These are phyloP conservation scores for Molossus alvarezi DNA, from an alignment of 2,797 vertebrate species.

Conservation along the genomic window DNA sequence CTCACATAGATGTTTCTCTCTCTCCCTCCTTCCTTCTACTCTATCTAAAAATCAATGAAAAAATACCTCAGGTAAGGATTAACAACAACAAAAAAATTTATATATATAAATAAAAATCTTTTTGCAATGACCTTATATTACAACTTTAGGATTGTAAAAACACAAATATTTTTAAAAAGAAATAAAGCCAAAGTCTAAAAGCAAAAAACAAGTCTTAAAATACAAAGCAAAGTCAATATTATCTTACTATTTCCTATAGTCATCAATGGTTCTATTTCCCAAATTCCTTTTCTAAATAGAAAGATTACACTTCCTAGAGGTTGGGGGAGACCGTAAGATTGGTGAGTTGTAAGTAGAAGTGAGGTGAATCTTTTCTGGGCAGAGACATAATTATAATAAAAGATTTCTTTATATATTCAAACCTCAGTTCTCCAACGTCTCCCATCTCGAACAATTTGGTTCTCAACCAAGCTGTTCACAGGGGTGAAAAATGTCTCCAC, in stretches of 20 bases:
- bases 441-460: no score
- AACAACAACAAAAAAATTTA: no score
- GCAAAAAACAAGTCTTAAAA: conserved; percentile 60
- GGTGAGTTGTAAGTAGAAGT: conserved; percentile 1
- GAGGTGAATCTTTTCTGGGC: conserved; percentile 24
- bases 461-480: no score
- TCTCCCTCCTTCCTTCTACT: no score
- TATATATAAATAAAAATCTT: not conserved
- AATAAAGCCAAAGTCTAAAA: conserved; percentile 46
- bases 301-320: conserved; percentile 20
- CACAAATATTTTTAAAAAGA: not conserved
- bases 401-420: not conserved
- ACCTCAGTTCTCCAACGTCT: no score
- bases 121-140: not conserved
- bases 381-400: conserved; percentile 30
- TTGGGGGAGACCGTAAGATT: not conserved
- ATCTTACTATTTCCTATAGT: conserved; percentile 21
- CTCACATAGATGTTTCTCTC: no score
- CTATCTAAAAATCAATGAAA: no score
- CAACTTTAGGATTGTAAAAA: conserved; percentile 34
- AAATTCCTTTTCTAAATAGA: conserved; percentile 37
- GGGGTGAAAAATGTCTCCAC: no score
- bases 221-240: conserved; percentile 43
- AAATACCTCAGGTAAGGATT: no score
- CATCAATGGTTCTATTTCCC: not conserved